Evolutionary conservation across 2,797 vertebrate species (phyloP).

Genomic region (Trachurus trachurus): DNA sequence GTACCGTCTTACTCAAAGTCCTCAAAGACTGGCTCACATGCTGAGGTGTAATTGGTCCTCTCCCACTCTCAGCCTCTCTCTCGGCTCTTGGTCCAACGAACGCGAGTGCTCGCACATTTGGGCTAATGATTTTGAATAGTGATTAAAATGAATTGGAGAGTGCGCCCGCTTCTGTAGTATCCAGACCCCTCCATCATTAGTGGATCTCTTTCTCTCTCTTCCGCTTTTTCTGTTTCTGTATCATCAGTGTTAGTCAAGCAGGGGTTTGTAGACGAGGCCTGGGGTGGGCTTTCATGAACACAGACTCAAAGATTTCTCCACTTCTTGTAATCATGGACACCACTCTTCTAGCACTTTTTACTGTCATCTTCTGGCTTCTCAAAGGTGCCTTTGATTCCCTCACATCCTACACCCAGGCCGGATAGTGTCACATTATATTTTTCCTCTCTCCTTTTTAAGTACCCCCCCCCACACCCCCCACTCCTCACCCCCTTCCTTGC

Average conservation of each 20-base stretch:
- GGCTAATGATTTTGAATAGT: conserved; percentile 83
- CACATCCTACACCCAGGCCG: conserved; percentile 72
- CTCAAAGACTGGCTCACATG: conserved; percentile 70
- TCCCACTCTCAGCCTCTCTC: conserved; percentile 56
- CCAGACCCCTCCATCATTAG: conserved; percentile 84
- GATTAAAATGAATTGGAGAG: conserved; percentile 86
- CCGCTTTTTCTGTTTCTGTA: conserved; percentile 60
- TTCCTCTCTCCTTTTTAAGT: conserved; percentile 53
- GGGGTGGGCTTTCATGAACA: conserved; percentile 83
- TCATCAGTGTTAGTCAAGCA: conserved; percentile 74
- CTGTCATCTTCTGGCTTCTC: conserved; percentile 82
- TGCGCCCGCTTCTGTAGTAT: conserved; percentile 74
- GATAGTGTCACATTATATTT: conserved; percentile 79
- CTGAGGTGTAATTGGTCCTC: conserved; percentile 80
- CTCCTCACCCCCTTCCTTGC: conserved; percentile 39
- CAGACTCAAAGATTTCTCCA: conserved; percentile 83
- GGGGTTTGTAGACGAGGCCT: conserved; percentile 79
- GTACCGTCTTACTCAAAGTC: conserved; percentile 64
- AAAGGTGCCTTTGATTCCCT: conserved; percentile 86
- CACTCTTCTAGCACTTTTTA: conserved; percentile 78
- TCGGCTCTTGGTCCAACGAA: conserved; percentile 62
- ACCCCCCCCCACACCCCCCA: not conserved
- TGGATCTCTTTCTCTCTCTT: conserved; percentile 63
- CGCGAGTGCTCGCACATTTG: conserved; percentile 70
- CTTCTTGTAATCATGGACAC: conserved; percentile 89